Conservation (phyloP, 2,113 vertebrate genomes). For the Clarias batrachus region DNA sequence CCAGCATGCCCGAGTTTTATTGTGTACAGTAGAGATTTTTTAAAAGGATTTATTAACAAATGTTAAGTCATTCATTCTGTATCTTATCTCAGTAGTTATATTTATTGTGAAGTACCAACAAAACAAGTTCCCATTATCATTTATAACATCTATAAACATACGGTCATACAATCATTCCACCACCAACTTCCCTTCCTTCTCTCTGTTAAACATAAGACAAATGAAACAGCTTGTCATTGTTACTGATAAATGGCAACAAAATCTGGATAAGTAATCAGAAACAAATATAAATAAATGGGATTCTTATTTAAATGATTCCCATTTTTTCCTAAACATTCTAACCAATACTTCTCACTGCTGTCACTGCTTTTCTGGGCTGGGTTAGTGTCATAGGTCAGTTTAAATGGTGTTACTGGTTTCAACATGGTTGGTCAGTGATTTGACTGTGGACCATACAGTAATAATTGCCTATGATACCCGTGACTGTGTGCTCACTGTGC, state of each 20-base stretch:
- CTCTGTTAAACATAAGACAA: background rate
- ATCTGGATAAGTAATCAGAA: background rate
- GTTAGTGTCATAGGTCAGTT: background rate
- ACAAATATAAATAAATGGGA: background rate
- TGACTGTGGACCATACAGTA: background rate
- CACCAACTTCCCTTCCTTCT: background rate
- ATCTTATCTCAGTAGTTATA: background rate
- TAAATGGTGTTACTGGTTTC: background rate
- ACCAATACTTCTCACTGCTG: background rate
- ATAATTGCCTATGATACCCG: background rate
- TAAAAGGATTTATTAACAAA: background rate
- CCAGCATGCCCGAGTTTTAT: background rate
- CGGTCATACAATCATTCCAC: background rate
- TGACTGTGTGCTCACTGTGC: background rate
- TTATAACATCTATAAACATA: background rate
- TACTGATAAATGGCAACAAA: background rate
- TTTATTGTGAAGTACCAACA: background rate
- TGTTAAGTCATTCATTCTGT: background rate
- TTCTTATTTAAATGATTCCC: background rate
- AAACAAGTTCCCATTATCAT: background rate
- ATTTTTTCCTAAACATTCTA: background rate
- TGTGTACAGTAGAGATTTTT: background rate
- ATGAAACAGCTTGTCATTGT: background rate
- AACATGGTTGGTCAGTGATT: background rate
- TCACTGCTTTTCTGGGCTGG: background rate